phyloP scores from a whole-genome alignment of 2,888 invertebrate species.

The Leucoptera coffeella region DNA sequence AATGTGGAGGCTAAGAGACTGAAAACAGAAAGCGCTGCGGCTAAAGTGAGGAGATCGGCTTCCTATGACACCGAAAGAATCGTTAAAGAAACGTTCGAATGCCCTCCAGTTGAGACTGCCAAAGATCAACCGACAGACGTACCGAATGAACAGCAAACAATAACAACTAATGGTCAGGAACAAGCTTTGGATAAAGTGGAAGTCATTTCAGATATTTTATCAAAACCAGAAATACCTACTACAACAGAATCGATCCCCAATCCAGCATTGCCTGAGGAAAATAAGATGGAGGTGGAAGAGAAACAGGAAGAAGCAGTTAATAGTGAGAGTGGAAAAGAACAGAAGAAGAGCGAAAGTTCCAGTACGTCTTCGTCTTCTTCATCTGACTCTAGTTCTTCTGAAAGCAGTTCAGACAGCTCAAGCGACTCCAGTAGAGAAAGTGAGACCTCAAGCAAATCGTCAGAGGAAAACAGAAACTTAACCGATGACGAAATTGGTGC shows the following conservation, averaged over 20 bases:
- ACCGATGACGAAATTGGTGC: constrained; percentile 49
- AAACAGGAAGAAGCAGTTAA: constrained; percentile 6
- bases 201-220: background rate
- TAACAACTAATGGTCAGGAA: background rate
- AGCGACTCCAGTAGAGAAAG: constrained; percentile 51
- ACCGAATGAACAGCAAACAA: too few relatives aligned
- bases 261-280: constrained; percentile 6
- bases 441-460: constrained; percentile 37
- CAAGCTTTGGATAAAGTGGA: background rate
- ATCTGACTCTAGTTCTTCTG: constrained; percentile 50
- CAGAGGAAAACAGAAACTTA: constrained; percentile 25
- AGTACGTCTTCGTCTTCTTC: constrained; percentile 31
- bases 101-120: background rate
- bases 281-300: constrained; percentile 6
- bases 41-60: constrained; percentile 36
- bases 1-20: constrained; percentile 29
- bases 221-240: too few relatives aligned
- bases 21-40: constrained; percentile 34
- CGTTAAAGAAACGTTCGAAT: too few relatives aligned
- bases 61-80: constrained; percentile 39
- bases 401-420: constrained; percentile 45
- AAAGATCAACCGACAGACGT: too few relatives aligned
- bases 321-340: background rate
- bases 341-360: constrained; percentile 16
- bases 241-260: background rate